Base-by-base conservation (phyloP, 2,113 vertebrate genomes). In the Lota lota region DNA sequence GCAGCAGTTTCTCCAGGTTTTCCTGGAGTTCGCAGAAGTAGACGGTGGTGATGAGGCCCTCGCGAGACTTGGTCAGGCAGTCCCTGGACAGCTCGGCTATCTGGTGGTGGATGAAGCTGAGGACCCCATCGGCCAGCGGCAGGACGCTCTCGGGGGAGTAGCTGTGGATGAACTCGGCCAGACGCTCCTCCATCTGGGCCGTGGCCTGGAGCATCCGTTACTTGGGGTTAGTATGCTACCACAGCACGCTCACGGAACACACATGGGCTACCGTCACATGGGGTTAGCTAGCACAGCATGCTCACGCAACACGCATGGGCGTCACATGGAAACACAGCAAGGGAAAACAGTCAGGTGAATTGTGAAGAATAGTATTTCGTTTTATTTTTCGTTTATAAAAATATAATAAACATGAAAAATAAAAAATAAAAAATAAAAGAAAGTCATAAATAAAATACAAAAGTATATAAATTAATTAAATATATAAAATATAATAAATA, bases 51-150 rank as follows among this genome's bases (percentile, higher is more conserved):
- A 98, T 97, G 83, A 96, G 92, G 16, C 94, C 96, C 7, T 96
- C 94, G 0, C 88, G 94, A 1, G 96, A 95, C 85, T 97, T 98
- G 79, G 92, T 91, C 86, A 97, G 89, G 85, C 96, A 98, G 86
- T 98, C 95, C 0, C 96, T 87, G 14, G 96, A 93, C 88, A 98
- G 89, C 88, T 98, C 96, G 0, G 93, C 93, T 62, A 98, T 90
- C 88, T 98, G 96, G 87, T 98, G 96, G 87, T 98, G 96, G 87
- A 98, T 98, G 85, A 98, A 98, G 88, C 95, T 98, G 72, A 98
- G 94, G 69, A 95, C 94, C 0, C 96, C 96, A 0, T 98, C 96
- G 0, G 95, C 95, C 89, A 98, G 84, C 0, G 95, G 96, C 5
- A 96, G 86, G 62, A 94, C 94, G 14, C 84, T 95, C 80, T 95